These are phyloP conservation scores for Malurus alboscapulatus DNA, from an alignment of 2,113 vertebrate species.

Conservation along the genomic window DNA sequence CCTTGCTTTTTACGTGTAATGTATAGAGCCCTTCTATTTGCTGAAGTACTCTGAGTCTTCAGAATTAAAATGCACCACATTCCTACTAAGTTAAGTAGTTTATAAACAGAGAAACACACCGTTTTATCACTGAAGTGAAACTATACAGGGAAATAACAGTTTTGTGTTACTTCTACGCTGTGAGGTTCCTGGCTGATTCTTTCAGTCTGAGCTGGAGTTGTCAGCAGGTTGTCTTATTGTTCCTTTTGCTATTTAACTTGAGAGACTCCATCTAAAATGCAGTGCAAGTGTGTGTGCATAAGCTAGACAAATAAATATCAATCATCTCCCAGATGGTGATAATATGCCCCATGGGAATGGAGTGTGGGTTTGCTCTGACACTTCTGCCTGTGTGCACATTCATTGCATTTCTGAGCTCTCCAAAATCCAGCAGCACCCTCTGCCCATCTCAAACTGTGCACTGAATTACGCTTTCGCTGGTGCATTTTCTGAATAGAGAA, in stretches of 20 bases:
- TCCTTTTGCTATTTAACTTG: conserved; percentile 34
- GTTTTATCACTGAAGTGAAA: conserved; percentile 25
- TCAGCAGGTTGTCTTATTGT: conserved; percentile 59
- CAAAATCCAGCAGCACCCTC: not conserved
- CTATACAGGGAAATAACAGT: conserved; percentile 2
- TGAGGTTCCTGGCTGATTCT: conserved; percentile 29
- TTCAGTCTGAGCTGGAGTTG: conserved; percentile 37
- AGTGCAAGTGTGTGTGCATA: not conserved
- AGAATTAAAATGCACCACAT: not conserved
- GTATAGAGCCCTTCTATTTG: not conserved
- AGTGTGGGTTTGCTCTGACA: not conserved
- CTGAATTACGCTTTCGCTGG: not conserved
- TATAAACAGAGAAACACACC: conserved; percentile 1
- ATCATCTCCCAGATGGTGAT: conserved; percentile 43
- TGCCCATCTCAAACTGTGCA: not conserved
- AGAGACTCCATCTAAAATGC: conserved; percentile 30
- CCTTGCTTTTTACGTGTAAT: not conserved
- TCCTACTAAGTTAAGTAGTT: not conserved
- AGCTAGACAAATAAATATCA: conserved; percentile 53
- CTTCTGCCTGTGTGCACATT: not conserved
- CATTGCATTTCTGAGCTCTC: not conserved
- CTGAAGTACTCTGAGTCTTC: not conserved
- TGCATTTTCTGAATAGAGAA: not conserved
- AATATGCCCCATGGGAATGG: conserved; percentile 9
- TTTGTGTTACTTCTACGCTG: conserved; percentile 33